Percentiles rank a stretch among this genome's conserved stretches.
These are phyloP conservation scores for Nyctereutes procyonoides DNA, from an alignment of 2,113 vertebrate species.

Conservation along the genomic window DNA sequence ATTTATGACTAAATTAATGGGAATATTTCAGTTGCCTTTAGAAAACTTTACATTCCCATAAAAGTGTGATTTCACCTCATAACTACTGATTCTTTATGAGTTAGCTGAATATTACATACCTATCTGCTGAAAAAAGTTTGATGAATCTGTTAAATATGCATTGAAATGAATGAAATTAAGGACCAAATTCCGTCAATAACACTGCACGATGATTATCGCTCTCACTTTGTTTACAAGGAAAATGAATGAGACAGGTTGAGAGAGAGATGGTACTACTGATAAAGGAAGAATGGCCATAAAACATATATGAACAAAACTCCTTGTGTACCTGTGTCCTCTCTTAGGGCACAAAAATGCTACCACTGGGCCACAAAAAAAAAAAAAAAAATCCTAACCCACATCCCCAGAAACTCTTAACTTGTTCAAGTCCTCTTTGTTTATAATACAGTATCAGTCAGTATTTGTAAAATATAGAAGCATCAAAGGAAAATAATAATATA, in stretches of 20 bases:
- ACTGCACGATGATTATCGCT: background rate
- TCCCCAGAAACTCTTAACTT: background rate
- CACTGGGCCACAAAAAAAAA: background rate
- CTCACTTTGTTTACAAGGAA: background rate
- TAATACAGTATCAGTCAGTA: background rate
- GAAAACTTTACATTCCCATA: background rate
- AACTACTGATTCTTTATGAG: background rate
- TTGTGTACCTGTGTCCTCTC: background rate
- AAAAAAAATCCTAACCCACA: background rate
- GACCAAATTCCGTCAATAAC: background rate
- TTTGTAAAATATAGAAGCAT: background rate
- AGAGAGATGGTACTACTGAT: background rate
- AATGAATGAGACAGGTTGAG: background rate
- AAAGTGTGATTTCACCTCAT: background rate
- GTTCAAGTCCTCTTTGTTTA: background rate
- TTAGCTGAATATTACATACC: background rate
- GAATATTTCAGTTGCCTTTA: background rate
- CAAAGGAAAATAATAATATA: background rate
- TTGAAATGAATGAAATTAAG: conserved; percentile 1
- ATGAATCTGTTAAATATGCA: background rate
- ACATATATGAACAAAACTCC: background rate
- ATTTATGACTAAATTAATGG: background rate
- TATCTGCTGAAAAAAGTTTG: background rate
- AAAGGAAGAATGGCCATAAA: background rate
- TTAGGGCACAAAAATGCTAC: background rate